These are phyloP conservation scores for Smutsia temminckii DNA, from an alignment of 2,797 vertebrate species.

Conservation along the genomic window DNA sequence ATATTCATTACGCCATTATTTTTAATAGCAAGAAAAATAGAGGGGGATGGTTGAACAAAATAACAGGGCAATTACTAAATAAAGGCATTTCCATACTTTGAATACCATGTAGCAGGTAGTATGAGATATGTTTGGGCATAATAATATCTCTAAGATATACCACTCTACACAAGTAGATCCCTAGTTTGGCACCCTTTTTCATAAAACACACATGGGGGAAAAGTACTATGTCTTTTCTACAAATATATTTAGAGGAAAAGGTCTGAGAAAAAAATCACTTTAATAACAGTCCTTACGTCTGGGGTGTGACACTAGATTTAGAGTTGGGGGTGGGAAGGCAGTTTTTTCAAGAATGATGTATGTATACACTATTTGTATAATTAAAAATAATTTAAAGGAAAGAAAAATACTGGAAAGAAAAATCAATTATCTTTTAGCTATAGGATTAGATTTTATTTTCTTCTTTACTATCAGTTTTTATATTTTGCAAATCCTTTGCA, in stretches of 20 bases:
- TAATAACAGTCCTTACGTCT: too few relatives aligned
- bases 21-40: background rate
- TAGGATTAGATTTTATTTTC: constrained; percentile 1
- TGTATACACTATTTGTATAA: background rate
- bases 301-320: background rate
- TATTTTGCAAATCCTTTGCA: background rate
- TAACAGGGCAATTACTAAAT: background rate
- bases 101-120: background rate
- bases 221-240: background rate
- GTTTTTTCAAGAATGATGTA: background rate
- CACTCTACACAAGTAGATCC: background rate
- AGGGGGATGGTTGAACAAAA: background rate
- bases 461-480: background rate
- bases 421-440: background rate
- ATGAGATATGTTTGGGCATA: background rate
- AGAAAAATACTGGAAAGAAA: background rate
- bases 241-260: background rate
- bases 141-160: background rate
- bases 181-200: background rate
- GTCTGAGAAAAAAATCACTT: background rate
- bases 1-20: background rate
- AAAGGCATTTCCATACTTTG: background rate
- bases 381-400: background rate
- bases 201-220: background rate
- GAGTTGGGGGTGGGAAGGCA: background rate